phyloP scores from a whole-genome alignment of 2,113 vertebrate species.

The Brevimyrus niger region DNA sequence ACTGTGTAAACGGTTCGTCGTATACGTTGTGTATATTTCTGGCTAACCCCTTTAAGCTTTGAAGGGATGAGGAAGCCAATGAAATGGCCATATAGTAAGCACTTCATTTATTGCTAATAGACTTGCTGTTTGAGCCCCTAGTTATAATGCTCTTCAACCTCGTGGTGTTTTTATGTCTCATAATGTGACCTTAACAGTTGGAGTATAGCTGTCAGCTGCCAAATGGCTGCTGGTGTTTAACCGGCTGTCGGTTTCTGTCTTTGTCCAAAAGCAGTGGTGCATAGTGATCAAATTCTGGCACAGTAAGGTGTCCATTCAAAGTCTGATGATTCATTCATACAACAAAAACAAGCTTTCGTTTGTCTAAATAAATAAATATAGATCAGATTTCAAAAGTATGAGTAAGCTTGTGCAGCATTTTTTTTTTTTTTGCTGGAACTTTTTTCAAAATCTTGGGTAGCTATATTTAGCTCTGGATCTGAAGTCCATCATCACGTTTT shows the following conservation, averaged over 20 bases:
- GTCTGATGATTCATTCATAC: neutral
- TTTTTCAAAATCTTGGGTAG: neutral
- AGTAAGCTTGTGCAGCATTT: neutral
- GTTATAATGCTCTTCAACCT: neutral
- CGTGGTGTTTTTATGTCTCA: neutral
- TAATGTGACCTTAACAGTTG: neutral
- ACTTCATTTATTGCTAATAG: neutral
- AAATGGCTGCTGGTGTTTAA: neutral
- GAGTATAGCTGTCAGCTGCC: neutral
- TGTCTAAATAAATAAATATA: neutral
- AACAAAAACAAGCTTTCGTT: neutral
- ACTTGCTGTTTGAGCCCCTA: neutral
- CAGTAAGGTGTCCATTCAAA: neutral
- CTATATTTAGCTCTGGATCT: neutral
- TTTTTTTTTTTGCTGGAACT: neutral
- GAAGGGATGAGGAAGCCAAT: neutral
- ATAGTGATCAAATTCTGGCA: neutral
- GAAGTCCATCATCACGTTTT: neutral
- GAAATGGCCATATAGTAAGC: neutral
- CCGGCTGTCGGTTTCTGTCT: neutral
- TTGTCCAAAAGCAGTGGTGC: neutral
- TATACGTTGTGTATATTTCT: neutral
- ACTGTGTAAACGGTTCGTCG: neutral
- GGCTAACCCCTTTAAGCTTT: neutral
- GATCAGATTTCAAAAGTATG: neutral